These are phyloP conservation scores for Syngnathus typhle DNA, from an alignment of 2,113 vertebrate genomes.

Conservation along the genomic window DNA sequence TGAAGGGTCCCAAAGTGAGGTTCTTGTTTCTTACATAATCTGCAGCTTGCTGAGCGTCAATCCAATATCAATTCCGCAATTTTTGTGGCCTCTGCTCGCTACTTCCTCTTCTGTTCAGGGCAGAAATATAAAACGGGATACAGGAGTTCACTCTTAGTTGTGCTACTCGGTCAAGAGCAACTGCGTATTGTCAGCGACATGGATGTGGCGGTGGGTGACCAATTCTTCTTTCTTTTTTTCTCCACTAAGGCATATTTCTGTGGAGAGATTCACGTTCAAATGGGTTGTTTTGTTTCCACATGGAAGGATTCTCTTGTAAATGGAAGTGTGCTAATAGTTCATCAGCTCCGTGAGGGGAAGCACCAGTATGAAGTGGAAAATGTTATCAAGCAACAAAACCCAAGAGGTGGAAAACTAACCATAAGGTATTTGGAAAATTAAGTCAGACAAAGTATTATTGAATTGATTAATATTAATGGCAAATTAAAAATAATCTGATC, in stretches of 20 bases:
- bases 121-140: conserved; percentile 12
- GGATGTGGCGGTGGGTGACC: conserved; percentile 43
- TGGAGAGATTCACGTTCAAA: not conserved
- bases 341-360: conserved; percentile 55
- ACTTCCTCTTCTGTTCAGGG: conserved; percentile 39
- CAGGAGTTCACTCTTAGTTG: not conserved
- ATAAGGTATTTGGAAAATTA: conserved; percentile 48
- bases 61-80: conserved; percentile 21
- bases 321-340: conserved; percentile 59
- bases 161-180: not conserved
- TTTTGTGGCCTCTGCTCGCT: not conserved
- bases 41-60: not conserved
- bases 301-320: conserved; percentile 39
- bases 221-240: not conserved
- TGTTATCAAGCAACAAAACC: conserved; percentile 44
- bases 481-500: not conserved
- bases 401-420: conserved; percentile 21
- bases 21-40: conserved; percentile 16
- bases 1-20: not conserved
- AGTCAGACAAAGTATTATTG: not conserved
- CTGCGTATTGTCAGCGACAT: conserved; percentile 8
- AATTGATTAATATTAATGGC: not conserved
- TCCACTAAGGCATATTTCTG: too few species aligned
- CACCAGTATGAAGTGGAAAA: conserved; percentile 66
- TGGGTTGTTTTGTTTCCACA: conserved; percentile 1